These are phyloP conservation scores for Zapus hudsonius DNA, from an alignment of 2,113 vertebrate species.

Conservation along the genomic window DNA sequence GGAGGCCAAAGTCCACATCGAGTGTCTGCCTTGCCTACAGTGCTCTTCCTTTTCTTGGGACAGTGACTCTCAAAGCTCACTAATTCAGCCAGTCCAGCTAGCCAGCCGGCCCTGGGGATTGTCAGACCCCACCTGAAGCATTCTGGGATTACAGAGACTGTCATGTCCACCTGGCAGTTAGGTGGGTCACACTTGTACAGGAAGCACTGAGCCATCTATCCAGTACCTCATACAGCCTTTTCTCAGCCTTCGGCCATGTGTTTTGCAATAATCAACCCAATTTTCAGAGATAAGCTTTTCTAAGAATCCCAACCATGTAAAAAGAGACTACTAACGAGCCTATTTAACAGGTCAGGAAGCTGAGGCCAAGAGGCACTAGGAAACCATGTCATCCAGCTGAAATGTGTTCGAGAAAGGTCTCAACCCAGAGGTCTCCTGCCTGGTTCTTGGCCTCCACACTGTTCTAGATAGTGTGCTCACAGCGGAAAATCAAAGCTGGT, in stretches of 20 bases:
- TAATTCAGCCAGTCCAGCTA: no score
- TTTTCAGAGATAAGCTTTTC: background rate
- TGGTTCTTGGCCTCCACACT: background rate
- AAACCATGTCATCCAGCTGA: background rate
- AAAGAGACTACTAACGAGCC: background rate
- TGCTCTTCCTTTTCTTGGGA: no score
- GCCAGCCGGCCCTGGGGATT: no score
- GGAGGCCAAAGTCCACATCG: no score
- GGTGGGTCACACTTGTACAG: no score
- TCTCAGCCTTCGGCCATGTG: background rate
- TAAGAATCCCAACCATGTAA: background rate
- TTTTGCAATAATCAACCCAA: background rate
- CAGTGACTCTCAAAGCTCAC: no score
- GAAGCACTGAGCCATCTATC: no score
- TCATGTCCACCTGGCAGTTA: no score
- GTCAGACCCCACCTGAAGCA: no score
- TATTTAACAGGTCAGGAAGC: background rate
- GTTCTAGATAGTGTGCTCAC: background rate
- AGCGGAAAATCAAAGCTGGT: background rate
- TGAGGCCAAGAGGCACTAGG: background rate
- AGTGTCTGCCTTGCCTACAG: no score
- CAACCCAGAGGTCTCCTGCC: background rate
- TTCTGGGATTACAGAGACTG: no score
- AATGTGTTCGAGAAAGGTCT: background rate
- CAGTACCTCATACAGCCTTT: background rate